These are phyloP conservation scores for Halichondria panicea DNA, from an alignment of 37 sponge, comb jelly and placozoan genomes.

Conservation along the genomic window DNA sequence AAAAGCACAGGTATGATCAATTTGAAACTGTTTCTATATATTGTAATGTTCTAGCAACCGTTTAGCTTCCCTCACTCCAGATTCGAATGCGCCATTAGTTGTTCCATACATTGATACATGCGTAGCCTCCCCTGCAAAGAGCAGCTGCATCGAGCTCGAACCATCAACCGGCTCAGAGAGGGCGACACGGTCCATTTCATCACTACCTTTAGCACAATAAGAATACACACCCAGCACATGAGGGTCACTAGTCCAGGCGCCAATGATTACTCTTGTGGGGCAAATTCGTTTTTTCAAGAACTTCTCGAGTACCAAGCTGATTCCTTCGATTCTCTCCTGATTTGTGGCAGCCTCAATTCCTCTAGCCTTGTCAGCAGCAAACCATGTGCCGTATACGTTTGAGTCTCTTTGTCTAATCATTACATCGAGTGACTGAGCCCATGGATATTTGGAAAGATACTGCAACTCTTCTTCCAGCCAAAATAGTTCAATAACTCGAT, in stretches of 20 bases:
- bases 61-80: conserved; percentile 62
- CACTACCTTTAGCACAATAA: conserved; percentile 15
- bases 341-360: conserved; percentile 9
- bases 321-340: conserved; percentile 16
- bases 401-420: conserved; percentile 17
- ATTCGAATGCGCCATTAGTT: conserved; percentile 62
- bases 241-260: conserved; percentile 23
- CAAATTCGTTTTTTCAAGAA: conserved; percentile 8
- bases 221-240: conserved; percentile 45
- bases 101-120: conserved; percentile 26
- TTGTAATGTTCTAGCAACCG: conserved; percentile 31
- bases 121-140: conserved; percentile 82
- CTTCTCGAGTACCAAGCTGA: conserved; percentile 21
- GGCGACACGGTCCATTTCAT: not conserved
- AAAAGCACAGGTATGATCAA: no score
- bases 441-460: conserved; percentile 19
- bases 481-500: conserved; percentile 7
- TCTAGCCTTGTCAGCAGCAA: conserved; percentile 29
- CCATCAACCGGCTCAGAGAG: conserved; percentile 40
- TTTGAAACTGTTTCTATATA: no score
- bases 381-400: conserved; percentile 29
- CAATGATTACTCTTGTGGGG: not conserved
- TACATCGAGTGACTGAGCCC: not conserved
- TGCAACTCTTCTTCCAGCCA: conserved; percentile 32
- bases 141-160: conserved; percentile 42